Evolutionary conservation across 2,113 vertebrate species (phyloP), one percentile per base, ranked within the genome.

Genomic region (Daubentonia madagascariensis): DNA sequence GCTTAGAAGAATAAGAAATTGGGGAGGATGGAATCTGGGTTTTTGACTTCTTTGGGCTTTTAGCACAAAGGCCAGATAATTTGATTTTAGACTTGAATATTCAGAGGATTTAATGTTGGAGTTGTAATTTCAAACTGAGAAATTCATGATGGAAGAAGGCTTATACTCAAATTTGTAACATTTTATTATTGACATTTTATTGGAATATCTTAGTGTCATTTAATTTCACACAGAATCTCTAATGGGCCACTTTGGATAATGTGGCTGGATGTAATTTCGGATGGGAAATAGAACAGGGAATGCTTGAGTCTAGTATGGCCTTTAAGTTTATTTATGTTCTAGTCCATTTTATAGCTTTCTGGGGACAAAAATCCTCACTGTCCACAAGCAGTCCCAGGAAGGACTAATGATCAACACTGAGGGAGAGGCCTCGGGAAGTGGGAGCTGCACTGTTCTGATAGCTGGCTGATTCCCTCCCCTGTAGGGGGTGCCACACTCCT

Each of bases 51-150:
- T 61, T 95, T 91, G 67, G 59, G 30, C 43, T 57, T 92, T 86
- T 86, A 94, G 84, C 54, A 92, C 50, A 94, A 76, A 90, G 5
- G 20, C 30, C 43, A 92, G 35, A 14, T 90, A 37, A 72, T 91
- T 94, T 93, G 54, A 79, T 87, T 87, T 90, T 93, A 87, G 61
- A 43, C 45, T 61, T 85, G 70, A 89, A 86, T 92, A 93, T 59
- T 83, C 52, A 84, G 37, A 54, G 52, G 59, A 83, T 67, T 87
- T 93, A 32, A 52, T 78, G 92, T 93, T 92, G 61, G 52, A 70
- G n/a, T 30, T 96, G 35, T 86, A 72, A 50, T 72, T 89, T 89
- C 85, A 93, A 57, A 37, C 65, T 92, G 37, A 40, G 63, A 94
- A 93, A 90, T 90, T 52, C 25, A 43, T 78, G 37, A 70, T 86